Percentiles rank a stretch among this genome's conserved stretches.
phyloP scores from a whole-genome alignment of 2,888 invertebrate species.

The Noctua pronuba region DNA sequence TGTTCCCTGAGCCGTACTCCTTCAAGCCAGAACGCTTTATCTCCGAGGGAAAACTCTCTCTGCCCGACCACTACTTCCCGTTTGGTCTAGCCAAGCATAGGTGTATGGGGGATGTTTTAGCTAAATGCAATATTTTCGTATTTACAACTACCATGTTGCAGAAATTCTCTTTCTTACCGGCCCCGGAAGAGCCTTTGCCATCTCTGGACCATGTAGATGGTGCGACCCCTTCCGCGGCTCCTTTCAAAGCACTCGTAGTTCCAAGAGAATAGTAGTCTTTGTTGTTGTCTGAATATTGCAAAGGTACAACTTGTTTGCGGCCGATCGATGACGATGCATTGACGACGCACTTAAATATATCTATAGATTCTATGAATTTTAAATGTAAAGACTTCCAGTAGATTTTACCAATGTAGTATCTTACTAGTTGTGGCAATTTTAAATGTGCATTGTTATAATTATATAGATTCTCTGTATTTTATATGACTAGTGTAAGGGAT shows the following conservation, averaged over 20 bases:
- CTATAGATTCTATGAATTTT: background rate
- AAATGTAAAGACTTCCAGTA: background rate
- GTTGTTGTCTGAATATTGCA: background rate
- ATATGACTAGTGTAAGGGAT: background rate
- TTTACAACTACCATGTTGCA: conserved; percentile 94
- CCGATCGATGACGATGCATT: background rate
- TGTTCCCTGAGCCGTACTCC: conserved; percentile 92
- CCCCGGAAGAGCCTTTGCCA: conserved; percentile 92
- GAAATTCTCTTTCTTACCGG: conserved; percentile 92
- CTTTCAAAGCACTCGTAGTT: conserved; percentile 92
- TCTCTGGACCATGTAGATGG: conserved; percentile 93
- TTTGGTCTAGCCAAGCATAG: conserved; percentile 95
- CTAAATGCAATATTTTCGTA: conserved; percentile 94
- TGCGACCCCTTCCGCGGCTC: conserved; percentile 94
- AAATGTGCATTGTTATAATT: background rate
- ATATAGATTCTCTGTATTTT: background rate
- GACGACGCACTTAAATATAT: background rate
- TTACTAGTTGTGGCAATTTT: background rate
- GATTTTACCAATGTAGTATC: background rate
- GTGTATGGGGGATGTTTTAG: conserved; percentile 94
- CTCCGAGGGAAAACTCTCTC: conserved; percentile 89
- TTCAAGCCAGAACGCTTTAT: conserved; percentile 95
- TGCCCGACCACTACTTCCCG: conserved; percentile 93
- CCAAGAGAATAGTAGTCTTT: conserved; percentile 76
- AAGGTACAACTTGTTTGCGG: background rate